Percentiles rank a stretch among this genome's conserved stretches.
phyloP scores from a whole-genome alignment of 2,888 invertebrate genomes.

The Drosophila histrio region DNA sequence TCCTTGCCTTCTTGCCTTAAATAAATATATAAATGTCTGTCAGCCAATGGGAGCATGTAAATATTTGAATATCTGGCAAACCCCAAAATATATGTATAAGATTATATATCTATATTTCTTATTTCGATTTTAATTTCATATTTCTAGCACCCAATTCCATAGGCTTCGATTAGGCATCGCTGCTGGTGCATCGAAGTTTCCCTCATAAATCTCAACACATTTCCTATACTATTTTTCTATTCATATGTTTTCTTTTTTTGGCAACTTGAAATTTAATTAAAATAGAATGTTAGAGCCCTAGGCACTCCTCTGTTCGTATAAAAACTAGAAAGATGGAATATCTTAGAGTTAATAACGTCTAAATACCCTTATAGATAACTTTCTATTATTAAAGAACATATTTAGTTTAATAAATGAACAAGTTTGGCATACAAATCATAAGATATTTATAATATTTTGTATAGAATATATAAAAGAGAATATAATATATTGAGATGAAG shows the following conservation, averaged over 20 bases:
- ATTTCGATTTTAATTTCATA: conserved; percentile 33
- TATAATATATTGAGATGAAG: not conserved
- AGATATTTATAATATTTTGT: too few relatives aligned
- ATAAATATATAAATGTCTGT: conserved; percentile 20
- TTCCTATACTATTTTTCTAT: conserved; percentile 18
- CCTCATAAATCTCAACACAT: conserved; percentile 68
- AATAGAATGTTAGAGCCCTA: conserved; percentile 49
- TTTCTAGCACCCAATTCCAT: conserved; percentile 53
- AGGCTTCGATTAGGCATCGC: conserved; percentile 45
- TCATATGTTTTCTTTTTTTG: conserved; percentile 44
- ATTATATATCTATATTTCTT: not conserved
- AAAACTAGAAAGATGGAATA: not conserved
- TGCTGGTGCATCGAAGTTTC: conserved; percentile 49
- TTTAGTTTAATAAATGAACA: too few relatives aligned
- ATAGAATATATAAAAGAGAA: too few relatives aligned
- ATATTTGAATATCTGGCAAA: conserved; percentile 25
- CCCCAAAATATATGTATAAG: conserved; percentile 21
- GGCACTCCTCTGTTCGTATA: conserved; percentile 9
- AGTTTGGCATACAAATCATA: too few relatives aligned
- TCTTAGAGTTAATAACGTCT: not conserved
- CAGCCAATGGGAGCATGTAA: not conserved
- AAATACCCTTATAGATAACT: conserved; percentile 32
- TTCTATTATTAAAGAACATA: too few relatives aligned
- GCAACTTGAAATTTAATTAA: conserved; percentile 74
- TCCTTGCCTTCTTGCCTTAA: not conserved